These are phyloP conservation scores for Tipula vernalis DNA, from an alignment of 2,888 invertebrate species.

Conservation along the genomic window DNA sequence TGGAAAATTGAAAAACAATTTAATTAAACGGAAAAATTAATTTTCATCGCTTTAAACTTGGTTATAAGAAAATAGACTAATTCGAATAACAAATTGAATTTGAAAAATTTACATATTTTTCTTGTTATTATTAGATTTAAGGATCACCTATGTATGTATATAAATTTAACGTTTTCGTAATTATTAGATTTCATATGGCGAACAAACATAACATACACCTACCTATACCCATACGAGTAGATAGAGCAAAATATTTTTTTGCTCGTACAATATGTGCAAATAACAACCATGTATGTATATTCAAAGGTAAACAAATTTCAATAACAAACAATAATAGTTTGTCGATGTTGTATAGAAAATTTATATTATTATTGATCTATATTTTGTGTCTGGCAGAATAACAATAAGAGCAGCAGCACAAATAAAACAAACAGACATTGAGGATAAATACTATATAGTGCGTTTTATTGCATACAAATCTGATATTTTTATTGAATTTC, in stretches of 20 bases:
- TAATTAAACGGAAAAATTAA: not conserved
- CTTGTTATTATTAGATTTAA: not conserved
- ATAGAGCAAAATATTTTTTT: not conserved
- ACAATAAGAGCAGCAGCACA: not conserved
- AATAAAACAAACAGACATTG: not conserved
- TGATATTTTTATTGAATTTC: not conserved
- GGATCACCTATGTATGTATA: not conserved
- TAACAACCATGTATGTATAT: not conserved
- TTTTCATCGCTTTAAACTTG: not conserved
- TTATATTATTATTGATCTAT: not conserved
- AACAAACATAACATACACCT: not conserved
- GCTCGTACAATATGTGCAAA: not conserved
- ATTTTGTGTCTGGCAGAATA: not conserved
- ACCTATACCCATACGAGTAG: not conserved
- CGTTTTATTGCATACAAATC: not conserved
- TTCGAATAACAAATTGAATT: not conserved
- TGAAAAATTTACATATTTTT: not conserved
- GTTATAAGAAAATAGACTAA: not conserved
- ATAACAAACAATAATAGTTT: not conserved
- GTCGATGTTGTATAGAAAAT: not conserved
- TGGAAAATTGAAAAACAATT: not conserved
- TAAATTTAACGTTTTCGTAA: not conserved
- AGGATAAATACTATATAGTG: not conserved
- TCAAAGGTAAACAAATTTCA: not conserved
- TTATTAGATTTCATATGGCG: not conserved